Conservation (phyloP, 2,888 invertebrate species). For the Catocala nupta region DNA sequence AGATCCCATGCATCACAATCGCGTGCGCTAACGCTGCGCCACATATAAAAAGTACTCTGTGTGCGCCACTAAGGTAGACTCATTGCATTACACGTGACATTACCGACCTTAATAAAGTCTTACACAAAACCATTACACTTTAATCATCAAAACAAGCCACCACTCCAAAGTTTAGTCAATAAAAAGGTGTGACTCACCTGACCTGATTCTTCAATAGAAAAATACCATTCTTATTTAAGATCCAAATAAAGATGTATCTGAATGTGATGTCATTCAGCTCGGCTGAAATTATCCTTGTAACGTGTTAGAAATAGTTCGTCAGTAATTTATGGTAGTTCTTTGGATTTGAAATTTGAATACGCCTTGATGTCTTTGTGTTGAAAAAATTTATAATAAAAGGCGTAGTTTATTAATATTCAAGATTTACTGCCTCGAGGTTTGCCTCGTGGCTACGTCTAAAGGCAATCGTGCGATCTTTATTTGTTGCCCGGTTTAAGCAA, state of each 20-base stretch:
- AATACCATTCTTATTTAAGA: conserved; percentile 35
- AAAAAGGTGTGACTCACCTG: conserved; percentile 47
- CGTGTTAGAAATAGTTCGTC: conserved; percentile 29
- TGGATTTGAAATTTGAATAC: conserved; percentile 6
- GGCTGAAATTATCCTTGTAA: conserved; percentile 22
- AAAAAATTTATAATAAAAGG: background rate
- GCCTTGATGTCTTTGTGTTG: conserved; percentile 5
- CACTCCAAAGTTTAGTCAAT: conserved; percentile 8
- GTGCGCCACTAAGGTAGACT: no score
- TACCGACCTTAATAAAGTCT: no score
- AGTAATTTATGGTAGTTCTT: conserved; percentile 6
- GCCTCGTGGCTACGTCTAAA: no score
- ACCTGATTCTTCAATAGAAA: conserved; percentile 43
- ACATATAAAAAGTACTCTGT: no score
- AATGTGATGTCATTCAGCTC: conserved; percentile 40
- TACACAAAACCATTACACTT: background rate
- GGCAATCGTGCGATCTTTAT: no score
- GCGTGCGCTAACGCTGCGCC: no score
- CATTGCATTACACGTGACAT: no score
- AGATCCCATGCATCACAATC: no score
- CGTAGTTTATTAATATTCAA: background rate
- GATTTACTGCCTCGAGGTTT: no score
- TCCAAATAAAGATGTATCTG: conserved; percentile 28
- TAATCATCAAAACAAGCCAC: no score
- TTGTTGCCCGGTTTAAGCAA: no score